Percentiles rank a stretch among this genome's conserved stretches.
Conservation (phyloP, 2,797 vertebrate species). For the Catharus ustulatus region DNA sequence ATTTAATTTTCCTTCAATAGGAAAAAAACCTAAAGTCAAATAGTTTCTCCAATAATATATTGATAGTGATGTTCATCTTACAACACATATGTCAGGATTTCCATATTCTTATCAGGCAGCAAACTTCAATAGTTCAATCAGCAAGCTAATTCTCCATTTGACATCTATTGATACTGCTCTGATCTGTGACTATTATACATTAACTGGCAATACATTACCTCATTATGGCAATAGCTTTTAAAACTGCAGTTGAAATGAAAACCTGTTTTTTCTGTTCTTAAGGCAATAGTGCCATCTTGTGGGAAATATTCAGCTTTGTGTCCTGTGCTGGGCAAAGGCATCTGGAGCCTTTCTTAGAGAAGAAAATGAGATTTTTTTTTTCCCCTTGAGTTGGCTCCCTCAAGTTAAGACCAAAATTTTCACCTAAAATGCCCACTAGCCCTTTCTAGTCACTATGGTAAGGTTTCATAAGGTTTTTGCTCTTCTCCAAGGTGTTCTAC, state of each 20-base stretch:
- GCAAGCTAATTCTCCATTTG: not conserved
- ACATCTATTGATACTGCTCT: not conserved
- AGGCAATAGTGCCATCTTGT: constrained; percentile 74
- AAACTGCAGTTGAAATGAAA: not conserved
- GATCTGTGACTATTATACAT: not conserved
- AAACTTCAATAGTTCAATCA: not conserved
- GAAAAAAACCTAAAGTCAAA: not conserved
- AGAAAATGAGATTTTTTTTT: not conserved
- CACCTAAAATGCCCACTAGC: not conserved
- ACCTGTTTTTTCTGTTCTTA: not conserved
- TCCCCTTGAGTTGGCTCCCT: fast-evolving
- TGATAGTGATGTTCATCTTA: not conserved
- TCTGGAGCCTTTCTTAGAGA: not conserved
- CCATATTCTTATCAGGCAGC: not conserved
- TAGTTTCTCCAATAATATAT: not conserved
- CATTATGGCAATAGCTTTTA: not conserved
- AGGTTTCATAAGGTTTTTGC: not conserved
- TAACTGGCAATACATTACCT: not conserved
- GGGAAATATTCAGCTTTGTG: not conserved
- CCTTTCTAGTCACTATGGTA: not conserved
- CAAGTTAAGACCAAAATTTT: fast-evolving
- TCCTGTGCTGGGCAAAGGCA: not conserved
- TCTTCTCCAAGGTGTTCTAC: not conserved
- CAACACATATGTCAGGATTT: not conserved
- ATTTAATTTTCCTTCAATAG: not conserved